phyloP scores from a whole-genome alignment of 1,140 invertebrate species.

The Pseudomyrmex flavicornis region DNA sequence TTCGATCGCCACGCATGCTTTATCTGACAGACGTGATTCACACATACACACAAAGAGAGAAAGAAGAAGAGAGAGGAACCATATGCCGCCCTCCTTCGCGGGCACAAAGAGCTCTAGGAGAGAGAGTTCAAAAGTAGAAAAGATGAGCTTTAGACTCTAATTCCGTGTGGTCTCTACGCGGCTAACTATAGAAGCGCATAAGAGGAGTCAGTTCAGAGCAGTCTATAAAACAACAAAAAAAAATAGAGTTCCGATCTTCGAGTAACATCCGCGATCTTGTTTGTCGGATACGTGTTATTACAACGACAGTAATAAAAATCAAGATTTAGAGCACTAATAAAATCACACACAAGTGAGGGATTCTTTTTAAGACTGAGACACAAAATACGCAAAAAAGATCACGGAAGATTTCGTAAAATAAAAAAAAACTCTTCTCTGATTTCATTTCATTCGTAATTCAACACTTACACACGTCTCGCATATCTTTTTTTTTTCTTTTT shows the following conservation, averaged over 20 bases:
- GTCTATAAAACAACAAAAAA: constrained; percentile 14
- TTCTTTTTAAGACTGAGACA: no score
- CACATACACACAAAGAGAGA: no score
- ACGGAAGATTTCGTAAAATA: no score
- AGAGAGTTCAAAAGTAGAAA: constrained; percentile 34
- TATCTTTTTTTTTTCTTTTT: background rate
- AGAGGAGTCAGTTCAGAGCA: constrained; percentile 56
- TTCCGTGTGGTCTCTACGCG: constrained; percentile 53
- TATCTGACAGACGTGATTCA: background rate
- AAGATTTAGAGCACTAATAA: background rate
- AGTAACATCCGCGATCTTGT: constrained; percentile 18
- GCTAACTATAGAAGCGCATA: constrained; percentile 65
- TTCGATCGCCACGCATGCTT: constrained; percentile 33
- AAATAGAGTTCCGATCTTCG: background rate
- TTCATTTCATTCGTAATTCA: no score
- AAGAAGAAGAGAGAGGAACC: no score
- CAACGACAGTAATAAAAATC: no score
- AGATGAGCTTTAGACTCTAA: constrained; percentile 43
- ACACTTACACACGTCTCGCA: background rate
- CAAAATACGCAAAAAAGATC: no score
- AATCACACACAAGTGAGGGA: no score
- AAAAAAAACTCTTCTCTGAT: no score
- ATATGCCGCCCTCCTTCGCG: background rate
- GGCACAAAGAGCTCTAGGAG: constrained; percentile 35
- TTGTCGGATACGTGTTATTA: background rate